Percentiles rank a stretch among this genome's conserved stretches.
These are phyloP conservation scores for Aplocera efformata DNA, from an alignment of 2,888 invertebrate genomes.

Conservation along the genomic window DNA sequence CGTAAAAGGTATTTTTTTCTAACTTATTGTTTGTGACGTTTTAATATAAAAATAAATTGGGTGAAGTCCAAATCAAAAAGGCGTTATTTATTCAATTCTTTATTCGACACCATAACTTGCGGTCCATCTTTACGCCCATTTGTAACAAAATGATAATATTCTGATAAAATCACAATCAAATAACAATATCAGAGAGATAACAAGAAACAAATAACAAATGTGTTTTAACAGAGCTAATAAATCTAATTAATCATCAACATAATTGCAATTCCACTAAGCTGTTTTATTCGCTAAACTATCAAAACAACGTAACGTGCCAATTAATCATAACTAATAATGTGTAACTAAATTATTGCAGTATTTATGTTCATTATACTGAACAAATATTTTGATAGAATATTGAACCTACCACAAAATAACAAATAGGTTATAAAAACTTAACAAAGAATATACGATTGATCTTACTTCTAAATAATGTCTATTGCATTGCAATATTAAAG, in stretches of 20 bases:
- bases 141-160: conserved; percentile 74
- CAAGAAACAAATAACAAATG: conserved; percentile 4
- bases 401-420: too few relatives aligned
- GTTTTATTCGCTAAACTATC: background rate
- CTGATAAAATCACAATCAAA: background rate
- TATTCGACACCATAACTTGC: conserved; percentile 77
- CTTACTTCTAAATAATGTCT: too few relatives aligned
- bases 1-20: too few relatives aligned
- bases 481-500: too few relatives aligned
- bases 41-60: too few relatives aligned
- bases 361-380: too few relatives aligned
- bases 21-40: too few relatives aligned
- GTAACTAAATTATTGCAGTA: background rate
- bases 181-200: background rate
- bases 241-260: background rate
- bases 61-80: conserved; percentile 14
- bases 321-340: background rate
- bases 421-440: background rate
- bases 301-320: conserved; percentile 5
- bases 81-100: conserved; percentile 47
- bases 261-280: background rate
- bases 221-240: conserved; percentile 4
- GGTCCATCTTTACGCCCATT: conserved; percentile 73
- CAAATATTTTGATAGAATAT: too few relatives aligned
- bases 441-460: too few relatives aligned